These are phyloP conservation scores for Burhinus oedicnemus DNA, from an alignment of 2,113 vertebrate genomes.

Conservation along the genomic window DNA sequence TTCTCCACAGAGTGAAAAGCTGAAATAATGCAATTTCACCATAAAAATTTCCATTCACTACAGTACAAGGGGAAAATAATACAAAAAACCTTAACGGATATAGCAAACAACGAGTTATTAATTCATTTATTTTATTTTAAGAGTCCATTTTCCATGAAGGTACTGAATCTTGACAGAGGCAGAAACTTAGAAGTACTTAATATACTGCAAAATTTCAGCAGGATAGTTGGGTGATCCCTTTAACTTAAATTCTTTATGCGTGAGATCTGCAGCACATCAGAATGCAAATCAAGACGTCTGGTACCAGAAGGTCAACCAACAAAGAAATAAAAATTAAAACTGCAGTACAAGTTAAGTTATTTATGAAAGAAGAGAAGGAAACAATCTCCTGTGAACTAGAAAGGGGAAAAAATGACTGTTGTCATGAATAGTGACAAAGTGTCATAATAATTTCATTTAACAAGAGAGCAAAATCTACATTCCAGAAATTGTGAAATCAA, in stretches of 20 bases:
- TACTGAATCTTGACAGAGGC: neutral
- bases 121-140: neutral
- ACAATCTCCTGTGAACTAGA: neutral
- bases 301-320: neutral
- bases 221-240: neutral
- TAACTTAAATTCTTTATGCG: neutral
- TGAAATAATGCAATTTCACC: neutral
- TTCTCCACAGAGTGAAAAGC: constrained; percentile 1
- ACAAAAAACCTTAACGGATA: neutral
- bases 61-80: neutral
- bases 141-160: neutral
- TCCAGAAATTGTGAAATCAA: neutral
- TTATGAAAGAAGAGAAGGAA: neutral
- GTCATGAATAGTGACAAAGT: neutral
- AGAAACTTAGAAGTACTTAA: neutral
- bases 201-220: neutral
- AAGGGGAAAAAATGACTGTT: neutral
- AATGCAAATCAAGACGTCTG: neutral
- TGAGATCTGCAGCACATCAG: neutral
- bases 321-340: neutral
- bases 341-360: neutral
- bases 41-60: neutral
- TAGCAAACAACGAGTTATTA: neutral
- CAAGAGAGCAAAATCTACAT: neutral
- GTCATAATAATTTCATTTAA: neutral